Percentiles rank a stretch among this genome's conserved stretches.
phyloP scores from a whole-genome alignment of 2,888 invertebrate species.

The Ditula angustiorana region DNA sequence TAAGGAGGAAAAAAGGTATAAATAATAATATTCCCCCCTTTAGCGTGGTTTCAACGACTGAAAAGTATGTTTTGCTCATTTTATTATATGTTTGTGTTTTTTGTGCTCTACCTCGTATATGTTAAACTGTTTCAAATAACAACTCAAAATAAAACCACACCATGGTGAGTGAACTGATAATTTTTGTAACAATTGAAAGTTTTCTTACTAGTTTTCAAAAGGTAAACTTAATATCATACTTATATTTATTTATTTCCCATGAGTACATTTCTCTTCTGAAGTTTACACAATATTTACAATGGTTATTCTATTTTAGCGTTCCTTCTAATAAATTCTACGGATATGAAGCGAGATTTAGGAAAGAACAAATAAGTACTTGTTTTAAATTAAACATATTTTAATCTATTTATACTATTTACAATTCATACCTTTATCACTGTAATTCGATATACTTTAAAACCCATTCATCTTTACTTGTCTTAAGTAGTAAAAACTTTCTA shows the following conservation, averaged over 20 bases:
- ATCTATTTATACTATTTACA: slow-evolving; percentile 7
- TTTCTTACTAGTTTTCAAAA: neutral
- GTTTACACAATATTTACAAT: slow-evolving; percentile 31
- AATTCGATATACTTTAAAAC: neutral
- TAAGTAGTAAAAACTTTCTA: too few species aligned
- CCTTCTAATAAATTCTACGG: slow-evolving; percentile 11
- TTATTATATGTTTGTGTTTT: too few species aligned
- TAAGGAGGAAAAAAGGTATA: too few species aligned
- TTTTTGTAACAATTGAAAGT: neutral
- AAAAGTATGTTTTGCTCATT: too few species aligned
- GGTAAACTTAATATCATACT: too few species aligned
- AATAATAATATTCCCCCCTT: too few species aligned
- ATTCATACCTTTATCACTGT: neutral
- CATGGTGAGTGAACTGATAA: neutral
- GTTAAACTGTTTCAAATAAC: neutral
- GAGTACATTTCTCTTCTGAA: slow-evolving; percentile 1
- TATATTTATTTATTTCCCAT: slow-evolving; percentile 1
- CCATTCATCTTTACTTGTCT: too few species aligned
- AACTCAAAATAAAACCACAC: too few species aligned
- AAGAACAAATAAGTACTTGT: slow-evolving; percentile 45
- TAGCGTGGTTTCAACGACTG: too few species aligned
- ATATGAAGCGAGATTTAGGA: slow-evolving; percentile 37
- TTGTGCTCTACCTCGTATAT: too few species aligned
- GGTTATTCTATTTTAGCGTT: slow-evolving; percentile 13
- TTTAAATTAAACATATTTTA: neutral